These are phyloP conservation scores for Chelidonichthys spinosus DNA, from an alignment of 2,797 vertebrate genomes.

Conservation along the genomic window DNA sequence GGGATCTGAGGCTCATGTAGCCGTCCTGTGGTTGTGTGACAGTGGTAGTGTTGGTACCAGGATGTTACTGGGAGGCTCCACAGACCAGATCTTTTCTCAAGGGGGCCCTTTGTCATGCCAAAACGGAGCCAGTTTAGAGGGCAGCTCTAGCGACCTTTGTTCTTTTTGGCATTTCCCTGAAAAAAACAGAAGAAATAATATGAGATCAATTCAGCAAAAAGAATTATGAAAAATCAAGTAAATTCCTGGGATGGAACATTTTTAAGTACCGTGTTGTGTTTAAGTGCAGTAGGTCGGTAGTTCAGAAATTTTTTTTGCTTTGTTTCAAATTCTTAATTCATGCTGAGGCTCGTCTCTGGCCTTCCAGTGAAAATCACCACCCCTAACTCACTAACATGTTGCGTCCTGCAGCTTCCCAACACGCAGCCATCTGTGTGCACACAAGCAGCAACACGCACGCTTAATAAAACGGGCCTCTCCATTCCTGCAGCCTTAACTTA, in stretches of 20 bases:
- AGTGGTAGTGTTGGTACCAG: constrained; percentile 48
- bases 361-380: constrained; percentile 54
- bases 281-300: not conserved
- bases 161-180: constrained; percentile 97
- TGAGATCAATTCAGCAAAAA: not conserved
- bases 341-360: constrained; percentile 51
- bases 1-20: constrained; percentile 42
- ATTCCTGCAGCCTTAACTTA: constrained; percentile 49
- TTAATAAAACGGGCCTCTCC: constrained; percentile 42
- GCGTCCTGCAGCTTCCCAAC: constrained; percentile 54
- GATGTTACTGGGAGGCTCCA: constrained; percentile 46
- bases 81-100: constrained; percentile 42
- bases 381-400: constrained; percentile 55
- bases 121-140: constrained; percentile 44
- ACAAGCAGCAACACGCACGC: constrained; percentile 59
- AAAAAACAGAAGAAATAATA: constrained; percentile 48
- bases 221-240: not conserved
- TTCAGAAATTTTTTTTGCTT: constrained; percentile 1
- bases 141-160: constrained; percentile 90
- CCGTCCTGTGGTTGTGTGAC: constrained; percentile 47
- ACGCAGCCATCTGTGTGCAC: constrained; percentile 24
- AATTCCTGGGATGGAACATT: not conserved
- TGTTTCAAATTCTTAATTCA: constrained; percentile 36
- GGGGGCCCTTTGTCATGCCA: constrained; percentile 35
- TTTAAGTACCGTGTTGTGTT: constrained; percentile 19